A percentile compares a stretch with the other conserved stretches of the same genome.
Conservation (phyloP, 2,888 invertebrate genomes). For the Drosophila tanythrix region DNA sequence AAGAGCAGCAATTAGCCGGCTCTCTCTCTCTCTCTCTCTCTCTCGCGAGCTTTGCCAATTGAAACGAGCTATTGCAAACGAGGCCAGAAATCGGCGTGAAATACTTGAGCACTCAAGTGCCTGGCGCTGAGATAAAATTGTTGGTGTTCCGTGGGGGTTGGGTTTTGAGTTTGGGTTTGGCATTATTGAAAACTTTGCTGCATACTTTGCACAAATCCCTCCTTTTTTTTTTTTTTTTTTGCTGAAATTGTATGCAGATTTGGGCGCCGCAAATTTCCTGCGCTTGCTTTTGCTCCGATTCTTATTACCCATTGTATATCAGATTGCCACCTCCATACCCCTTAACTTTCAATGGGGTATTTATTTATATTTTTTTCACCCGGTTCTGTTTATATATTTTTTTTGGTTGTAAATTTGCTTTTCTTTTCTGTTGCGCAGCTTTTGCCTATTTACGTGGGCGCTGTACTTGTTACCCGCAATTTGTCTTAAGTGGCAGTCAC, state of each 20-base stretch:
- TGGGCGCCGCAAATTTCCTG: slow-evolving; percentile 61
- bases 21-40: neutral
- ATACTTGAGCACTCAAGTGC: slow-evolving; percentile 79
- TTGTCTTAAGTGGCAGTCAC: slow-evolving; percentile 82
- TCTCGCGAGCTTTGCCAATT: slow-evolving; percentile 33
- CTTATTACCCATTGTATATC: slow-evolving; percentile 57
- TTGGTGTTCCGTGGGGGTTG: neutral
- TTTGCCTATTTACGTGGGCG: slow-evolving; percentile 68
- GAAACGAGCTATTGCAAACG: slow-evolving; percentile 54
- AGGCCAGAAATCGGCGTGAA: slow-evolving; percentile 73
- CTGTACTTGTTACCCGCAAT: slow-evolving; percentile 82
- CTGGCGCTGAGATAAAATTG: slow-evolving; percentile 62
- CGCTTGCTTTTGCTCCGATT: slow-evolving; percentile 32
- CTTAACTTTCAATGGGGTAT: slow-evolving; percentile 50
- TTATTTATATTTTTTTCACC: slow-evolving; percentile 53
- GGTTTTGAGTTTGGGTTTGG: neutral
- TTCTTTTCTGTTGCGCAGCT: slow-evolving; percentile 14
- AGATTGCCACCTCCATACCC: slow-evolving; percentile 21
- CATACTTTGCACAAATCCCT: slow-evolving; percentile 52
- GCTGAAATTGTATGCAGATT: slow-evolving; percentile 66
- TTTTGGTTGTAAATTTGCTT: slow-evolving; percentile 13
- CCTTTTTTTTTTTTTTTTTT: slow-evolving; percentile 22
- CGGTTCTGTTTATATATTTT: slow-evolving; percentile 4
- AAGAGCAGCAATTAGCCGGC: slow-evolving; percentile 4
- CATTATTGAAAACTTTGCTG: slow-evolving; percentile 64